Evolutionary conservation across 2,797 vertebrate species (phyloP).

Genomic region (Delichon dasypus): DNA sequence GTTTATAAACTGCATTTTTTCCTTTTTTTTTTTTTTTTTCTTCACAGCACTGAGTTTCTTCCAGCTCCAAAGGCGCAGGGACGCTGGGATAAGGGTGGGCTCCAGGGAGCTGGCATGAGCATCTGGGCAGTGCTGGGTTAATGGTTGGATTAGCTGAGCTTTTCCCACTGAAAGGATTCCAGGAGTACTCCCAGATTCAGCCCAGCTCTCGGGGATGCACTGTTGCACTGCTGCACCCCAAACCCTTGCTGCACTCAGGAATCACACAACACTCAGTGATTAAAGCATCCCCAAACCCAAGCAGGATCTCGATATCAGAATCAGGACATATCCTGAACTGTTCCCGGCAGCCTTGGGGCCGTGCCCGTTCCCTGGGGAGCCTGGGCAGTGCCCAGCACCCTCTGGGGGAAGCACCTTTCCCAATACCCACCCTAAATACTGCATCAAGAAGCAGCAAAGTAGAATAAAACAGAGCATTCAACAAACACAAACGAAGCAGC

Average conservation of each 20-base stretch:
- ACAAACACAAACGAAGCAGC: background rate
- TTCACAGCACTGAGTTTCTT: background rate
- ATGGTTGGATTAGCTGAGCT: background rate
- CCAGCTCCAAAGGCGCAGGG: background rate
- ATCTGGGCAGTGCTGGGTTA: background rate
- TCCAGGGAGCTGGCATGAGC: background rate
- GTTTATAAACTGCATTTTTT: slow-evolving; percentile 5
- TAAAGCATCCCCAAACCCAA: background rate
- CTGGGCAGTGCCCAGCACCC: background rate
- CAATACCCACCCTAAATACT: background rate
- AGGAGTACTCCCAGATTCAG: background rate
- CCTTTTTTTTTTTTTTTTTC: background rate
- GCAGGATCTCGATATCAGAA: background rate
- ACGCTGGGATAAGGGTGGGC: background rate
- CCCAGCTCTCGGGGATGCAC: background rate
- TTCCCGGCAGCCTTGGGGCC: rapidly evolving
- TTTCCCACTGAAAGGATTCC: background rate
- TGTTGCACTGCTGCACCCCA: background rate
- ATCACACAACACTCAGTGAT: background rate
- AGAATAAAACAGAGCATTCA: background rate
- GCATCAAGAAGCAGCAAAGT: background rate
- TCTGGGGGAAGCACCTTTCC: background rate
- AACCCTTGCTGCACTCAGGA: rapidly evolving
- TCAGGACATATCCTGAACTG: background rate
- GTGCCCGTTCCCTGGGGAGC: background rate